These are phyloP conservation scores for Mastomys natalensis DNA, from an alignment of 2,113 vertebrate genomes.

Conservation along the genomic window DNA sequence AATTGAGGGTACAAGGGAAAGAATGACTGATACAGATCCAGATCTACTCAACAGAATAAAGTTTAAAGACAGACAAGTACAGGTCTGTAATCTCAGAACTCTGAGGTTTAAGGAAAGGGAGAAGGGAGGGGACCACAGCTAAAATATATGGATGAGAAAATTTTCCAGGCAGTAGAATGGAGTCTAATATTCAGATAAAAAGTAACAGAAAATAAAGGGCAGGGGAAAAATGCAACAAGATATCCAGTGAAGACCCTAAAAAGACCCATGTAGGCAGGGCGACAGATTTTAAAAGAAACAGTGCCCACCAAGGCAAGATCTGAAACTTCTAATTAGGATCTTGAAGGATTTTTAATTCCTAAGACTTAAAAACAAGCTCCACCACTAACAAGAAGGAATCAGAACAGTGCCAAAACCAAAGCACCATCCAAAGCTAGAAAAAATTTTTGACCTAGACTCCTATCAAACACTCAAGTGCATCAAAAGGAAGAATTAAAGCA, in stretches of 20 bases:
- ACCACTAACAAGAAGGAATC: constrained; percentile 6
- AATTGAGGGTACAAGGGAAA: background rate
- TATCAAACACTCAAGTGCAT: background rate
- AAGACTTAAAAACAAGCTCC: background rate
- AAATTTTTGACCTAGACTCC: constrained; percentile 32
- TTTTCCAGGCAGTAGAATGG: background rate
- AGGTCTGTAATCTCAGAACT: background rate
- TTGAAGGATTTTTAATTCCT: constrained; percentile 1
- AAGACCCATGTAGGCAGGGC: background rate
- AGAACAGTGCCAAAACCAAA: background rate
- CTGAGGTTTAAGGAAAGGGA: background rate
- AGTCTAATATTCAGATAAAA: constrained; percentile 33
- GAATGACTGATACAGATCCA: background rate
- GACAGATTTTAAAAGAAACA: background rate
- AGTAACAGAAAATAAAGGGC: constrained; percentile 1
- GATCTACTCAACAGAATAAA: constrained; percentile 32
- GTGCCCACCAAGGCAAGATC: background rate
- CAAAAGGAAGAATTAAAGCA: background rate
- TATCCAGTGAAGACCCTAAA: too few species aligned
- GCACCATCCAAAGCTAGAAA: background rate
- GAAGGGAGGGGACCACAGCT: background rate
- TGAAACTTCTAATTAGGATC: background rate
- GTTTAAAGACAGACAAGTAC: background rate
- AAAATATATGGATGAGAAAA: constrained; percentile 11
- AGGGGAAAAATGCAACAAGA: background rate